These are phyloP conservation scores for Microctonus aethiopoides DNA, from an alignment of 2,888 invertebrate genomes.

Conservation along the genomic window DNA sequence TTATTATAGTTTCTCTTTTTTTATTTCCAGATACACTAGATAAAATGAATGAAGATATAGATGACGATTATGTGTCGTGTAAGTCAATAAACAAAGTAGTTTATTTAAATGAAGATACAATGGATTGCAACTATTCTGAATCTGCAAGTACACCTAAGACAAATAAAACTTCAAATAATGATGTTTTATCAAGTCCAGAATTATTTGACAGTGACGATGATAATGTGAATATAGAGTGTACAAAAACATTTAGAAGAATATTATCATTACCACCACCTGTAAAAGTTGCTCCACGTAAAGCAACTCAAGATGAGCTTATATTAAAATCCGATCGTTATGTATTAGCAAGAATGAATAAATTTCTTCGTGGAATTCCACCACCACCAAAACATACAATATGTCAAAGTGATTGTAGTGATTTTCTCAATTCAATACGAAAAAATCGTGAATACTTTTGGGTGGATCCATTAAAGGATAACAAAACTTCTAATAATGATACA, in stretches of 20 bases:
- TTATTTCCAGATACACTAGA: constrained; percentile 41
- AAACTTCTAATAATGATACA: constrained; percentile 21
- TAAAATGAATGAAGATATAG: constrained; percentile 41
- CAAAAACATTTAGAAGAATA: constrained; percentile 19
- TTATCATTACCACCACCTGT: constrained; percentile 8
- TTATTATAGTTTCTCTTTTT: neutral
- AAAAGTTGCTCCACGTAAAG: constrained; percentile 39
- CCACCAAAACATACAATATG: constrained; percentile 80
- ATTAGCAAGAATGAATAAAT: constrained; percentile 69
- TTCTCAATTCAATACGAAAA: constrained; percentile 72
- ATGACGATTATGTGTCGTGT: constrained; percentile 12
- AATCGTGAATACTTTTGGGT: constrained; percentile 70
- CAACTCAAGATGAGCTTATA: constrained; percentile 53
- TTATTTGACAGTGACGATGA: constrained; percentile 62
- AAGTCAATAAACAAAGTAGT: constrained; percentile 34
- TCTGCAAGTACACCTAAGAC: constrained; percentile 34
- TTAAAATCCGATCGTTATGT: constrained; percentile 63
- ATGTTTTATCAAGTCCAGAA: constrained; percentile 57
- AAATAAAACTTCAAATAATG: constrained; percentile 15
- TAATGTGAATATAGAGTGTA: constrained; percentile 47
- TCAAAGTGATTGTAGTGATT: constrained; percentile 75
- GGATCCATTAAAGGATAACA: constrained; percentile 41
- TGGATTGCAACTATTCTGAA: constrained; percentile 47
- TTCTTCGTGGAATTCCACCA: constrained; percentile 77
- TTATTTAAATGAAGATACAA: constrained; percentile 48